A percentile compares a stretch with the other conserved stretches of the same genome.
Evolutionary conservation across 2,888 invertebrate species (phyloP).

Genomic region (Nomada hirtipes): DNA sequence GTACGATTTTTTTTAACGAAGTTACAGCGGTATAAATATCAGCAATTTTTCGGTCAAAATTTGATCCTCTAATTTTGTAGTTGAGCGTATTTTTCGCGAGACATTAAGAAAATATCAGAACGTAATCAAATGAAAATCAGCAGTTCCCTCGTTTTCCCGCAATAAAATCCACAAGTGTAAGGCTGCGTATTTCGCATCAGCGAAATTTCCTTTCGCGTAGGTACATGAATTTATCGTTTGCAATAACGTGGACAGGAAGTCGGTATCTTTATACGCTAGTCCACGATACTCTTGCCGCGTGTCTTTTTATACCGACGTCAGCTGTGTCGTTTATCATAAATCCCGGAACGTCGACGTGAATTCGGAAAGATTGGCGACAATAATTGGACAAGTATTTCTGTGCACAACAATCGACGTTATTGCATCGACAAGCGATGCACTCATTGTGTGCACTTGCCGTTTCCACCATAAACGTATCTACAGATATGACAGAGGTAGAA

Average conservation of each 20-base stretch:
- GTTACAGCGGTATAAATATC: no score
- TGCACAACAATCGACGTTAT: neutral
- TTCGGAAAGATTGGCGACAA: neutral
- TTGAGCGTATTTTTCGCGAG: neutral
- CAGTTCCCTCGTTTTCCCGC: neutral
- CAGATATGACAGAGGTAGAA: neutral
- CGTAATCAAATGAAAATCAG: neutral
- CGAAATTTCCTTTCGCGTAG: neutral
- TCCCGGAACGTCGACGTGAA: neutral
- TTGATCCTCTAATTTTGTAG: no score
- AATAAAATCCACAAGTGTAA: slow-evolving; percentile 4
- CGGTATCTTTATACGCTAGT: neutral
- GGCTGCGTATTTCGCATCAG: neutral
- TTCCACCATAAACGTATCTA: neutral
- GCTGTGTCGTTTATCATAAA: slow-evolving; percentile 19
- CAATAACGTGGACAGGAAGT: slow-evolving; percentile 13
- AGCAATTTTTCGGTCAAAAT: no score
- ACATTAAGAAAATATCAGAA: neutral
- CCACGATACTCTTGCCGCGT: neutral
- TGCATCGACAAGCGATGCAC: neutral
- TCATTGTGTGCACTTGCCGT: neutral
- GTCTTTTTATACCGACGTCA: slow-evolving; percentile 21
- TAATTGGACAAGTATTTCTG: slow-evolving; percentile 41
- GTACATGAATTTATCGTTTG: slow-evolving; percentile 17
- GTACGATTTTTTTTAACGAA: no score